Evolutionary conservation across 2,797 vertebrate species (phyloP), one percentile per base, ranked within the genome.

Genomic region (Etheostoma nigrum): DNA sequence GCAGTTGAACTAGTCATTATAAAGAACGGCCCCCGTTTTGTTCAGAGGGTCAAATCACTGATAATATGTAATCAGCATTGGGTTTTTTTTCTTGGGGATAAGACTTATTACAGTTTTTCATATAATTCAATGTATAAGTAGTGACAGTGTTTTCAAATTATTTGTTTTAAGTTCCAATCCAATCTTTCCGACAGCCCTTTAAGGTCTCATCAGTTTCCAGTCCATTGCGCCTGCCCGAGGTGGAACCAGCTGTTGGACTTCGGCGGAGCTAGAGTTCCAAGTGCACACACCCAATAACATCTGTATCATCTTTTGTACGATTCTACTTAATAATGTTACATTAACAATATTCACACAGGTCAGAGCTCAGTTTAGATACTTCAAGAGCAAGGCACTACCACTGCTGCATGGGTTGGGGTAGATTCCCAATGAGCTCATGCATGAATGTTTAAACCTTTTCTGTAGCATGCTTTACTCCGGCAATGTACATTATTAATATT

Each of bases 181-280:
- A 18, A 11, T 23, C 10, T 54, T 48, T 71, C 80, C 68, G 0
- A 74, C 27, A 14, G 18, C 13, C 51, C 67, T 0, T 42, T 18
- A 88, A 89, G 6, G 86, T 79, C 25, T 53, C 84, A 52, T 48
- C 0, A 1, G 23, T 19, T 48, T 55, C 0, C 33, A 7, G 16
- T 25, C 11, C 53, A 75, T 6, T 74, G 88, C 86, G 91, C 94
- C 92, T 93, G 91, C 49, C 55, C 36, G 3, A 18, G 0, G 5
- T 13, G 51, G 3, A 71, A 52, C 47, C 90, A 91, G 88, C 87
- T 91, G 90, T 66, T 76, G 30, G 40, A 53, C 74, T 84, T 79
- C 45, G 30, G 42, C 62, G 72, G 70, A 33, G 75, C 71, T 64
- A 25, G 36, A 83, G 72, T 65, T 67, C 21, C 53, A 52, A 18